These are phyloP conservation scores for Tromatobia lineatoria DNA, from an alignment of 2,888 invertebrate species.

Conservation along the genomic window DNA sequence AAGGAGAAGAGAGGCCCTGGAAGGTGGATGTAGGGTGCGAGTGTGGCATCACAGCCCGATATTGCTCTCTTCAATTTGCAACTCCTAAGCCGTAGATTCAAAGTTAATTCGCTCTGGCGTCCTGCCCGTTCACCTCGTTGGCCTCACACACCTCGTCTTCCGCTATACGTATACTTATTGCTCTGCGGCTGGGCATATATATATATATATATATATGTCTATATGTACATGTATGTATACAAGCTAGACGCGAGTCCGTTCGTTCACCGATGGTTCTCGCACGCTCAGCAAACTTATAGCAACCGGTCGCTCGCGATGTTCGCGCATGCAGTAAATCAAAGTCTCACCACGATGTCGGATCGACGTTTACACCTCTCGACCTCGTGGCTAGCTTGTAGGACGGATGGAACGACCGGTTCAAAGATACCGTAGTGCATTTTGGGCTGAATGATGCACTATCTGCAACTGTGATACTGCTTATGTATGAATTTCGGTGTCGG, in stretches of 20 bases:
- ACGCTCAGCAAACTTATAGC: conserved; percentile 42
- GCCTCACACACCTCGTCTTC: conserved; percentile 42
- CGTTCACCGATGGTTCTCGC: conserved; percentile 31
- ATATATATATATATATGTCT: not conserved
- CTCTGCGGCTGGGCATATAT: not conserved
- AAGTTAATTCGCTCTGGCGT: conserved; percentile 58
- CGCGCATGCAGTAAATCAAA: conserved; percentile 50
- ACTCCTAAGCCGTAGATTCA: conserved; percentile 62
- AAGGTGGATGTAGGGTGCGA: conserved; percentile 31
- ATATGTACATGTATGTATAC: conserved; percentile 52
- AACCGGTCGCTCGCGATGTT: conserved; percentile 6
- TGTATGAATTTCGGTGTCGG: not conserved
- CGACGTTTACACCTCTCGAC: conserved; percentile 43
- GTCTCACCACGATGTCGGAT: conserved; percentile 39
- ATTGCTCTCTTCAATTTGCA: conserved; percentile 78
- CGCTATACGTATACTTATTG: conserved; percentile 43
- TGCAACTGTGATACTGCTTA: not conserved
- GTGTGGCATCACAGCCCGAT: conserved; percentile 68
- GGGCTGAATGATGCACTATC: conserved; percentile 1
- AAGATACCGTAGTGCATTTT: not conserved
- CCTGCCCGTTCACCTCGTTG: conserved; percentile 42
- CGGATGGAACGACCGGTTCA: conserved; percentile 3
- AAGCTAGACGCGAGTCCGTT: conserved; percentile 53
- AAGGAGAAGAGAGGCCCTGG: conserved; percentile 39
- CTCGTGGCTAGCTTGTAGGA: not conserved